Conservation (phyloP, 2,888 invertebrate species). For the Drosophila helvetica region DNA sequence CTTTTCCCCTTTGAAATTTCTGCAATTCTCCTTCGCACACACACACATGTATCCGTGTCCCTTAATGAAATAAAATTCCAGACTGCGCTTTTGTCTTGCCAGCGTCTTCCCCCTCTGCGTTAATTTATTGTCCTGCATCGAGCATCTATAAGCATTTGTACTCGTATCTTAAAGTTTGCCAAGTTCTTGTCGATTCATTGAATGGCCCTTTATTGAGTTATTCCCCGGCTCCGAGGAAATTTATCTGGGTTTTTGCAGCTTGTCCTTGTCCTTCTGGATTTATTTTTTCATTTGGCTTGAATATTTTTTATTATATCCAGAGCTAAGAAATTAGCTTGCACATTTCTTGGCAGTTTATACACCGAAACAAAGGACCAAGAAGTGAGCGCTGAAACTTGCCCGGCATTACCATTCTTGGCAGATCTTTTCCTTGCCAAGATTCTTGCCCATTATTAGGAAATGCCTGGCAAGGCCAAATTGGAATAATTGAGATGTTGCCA, state of each 20-base stretch:
- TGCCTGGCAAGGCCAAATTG: constrained; percentile 39
- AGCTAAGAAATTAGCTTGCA: constrained; percentile 61
- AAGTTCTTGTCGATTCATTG: constrained; percentile 73
- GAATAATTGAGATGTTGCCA: constrained; percentile 52
- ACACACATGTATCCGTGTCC: constrained; percentile 1
- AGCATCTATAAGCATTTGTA: constrained; percentile 61
- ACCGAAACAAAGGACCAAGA: constrained; percentile 30
- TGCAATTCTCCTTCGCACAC: neutral
- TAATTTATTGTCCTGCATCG: constrained; percentile 66
- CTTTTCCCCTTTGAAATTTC: constrained; percentile 3
- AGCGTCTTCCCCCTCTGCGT: constrained; percentile 15
- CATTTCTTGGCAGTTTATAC: constrained; percentile 47
- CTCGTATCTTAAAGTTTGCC: constrained; percentile 71
- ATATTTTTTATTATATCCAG: constrained; percentile 1
- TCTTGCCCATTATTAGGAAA: constrained; percentile 43
- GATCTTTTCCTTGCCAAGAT: constrained; percentile 39
- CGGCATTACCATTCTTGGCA: constrained; percentile 34
- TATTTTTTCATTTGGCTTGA: constrained; percentile 12
- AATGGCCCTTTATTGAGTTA: constrained; percentile 67
- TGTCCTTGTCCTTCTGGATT: constrained; percentile 18
- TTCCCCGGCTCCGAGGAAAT: constrained; percentile 59
- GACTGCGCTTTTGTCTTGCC: constrained; percentile 29
- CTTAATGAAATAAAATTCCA: constrained; percentile 72
- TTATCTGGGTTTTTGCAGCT: constrained; percentile 56
- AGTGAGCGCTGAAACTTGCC: constrained; percentile 32